phyloP scores from a whole-genome alignment of 2,113 vertebrate species.

The Cyanistes caeruleus region DNA sequence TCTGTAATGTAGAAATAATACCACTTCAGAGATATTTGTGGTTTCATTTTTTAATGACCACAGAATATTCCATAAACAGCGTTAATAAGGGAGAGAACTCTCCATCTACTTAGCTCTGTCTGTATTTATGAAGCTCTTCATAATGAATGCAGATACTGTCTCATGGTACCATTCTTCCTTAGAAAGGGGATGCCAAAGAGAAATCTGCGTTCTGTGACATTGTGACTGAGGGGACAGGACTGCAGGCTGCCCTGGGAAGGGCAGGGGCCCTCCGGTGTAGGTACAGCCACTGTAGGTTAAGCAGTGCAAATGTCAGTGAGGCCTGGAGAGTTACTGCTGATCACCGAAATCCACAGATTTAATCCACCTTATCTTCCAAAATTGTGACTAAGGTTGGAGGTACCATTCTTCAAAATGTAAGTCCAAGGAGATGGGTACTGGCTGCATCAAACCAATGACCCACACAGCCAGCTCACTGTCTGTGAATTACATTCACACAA shows the following conservation, averaged over 20 bases:
- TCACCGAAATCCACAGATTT: background rate
- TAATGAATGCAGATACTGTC: background rate
- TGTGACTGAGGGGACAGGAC: background rate
- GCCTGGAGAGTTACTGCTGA: background rate
- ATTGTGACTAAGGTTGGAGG: background rate
- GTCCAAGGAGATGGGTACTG: background rate
- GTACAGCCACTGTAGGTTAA: background rate
- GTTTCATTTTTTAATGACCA: background rate
- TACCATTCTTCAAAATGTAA: background rate
- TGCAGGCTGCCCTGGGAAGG: background rate
- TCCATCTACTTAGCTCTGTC: background rate
- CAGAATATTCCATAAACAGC: background rate
- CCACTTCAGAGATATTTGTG: background rate
- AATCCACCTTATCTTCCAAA: background rate
- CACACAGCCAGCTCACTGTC: background rate
- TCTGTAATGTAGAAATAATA: background rate
- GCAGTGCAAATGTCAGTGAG: background rate
- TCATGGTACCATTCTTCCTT: background rate
- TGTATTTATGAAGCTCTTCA: background rate
- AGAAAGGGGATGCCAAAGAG: background rate
- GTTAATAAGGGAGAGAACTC: background rate
- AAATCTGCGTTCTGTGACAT: background rate
- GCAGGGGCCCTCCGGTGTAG: fast-evolving
- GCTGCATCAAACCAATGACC: background rate
- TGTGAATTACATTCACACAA: background rate